Evolutionary conservation across 2,113 vertebrate genomes (phyloP), one percentile per base, ranked within the genome.

Genomic region (Nibea albiflora): DNA sequence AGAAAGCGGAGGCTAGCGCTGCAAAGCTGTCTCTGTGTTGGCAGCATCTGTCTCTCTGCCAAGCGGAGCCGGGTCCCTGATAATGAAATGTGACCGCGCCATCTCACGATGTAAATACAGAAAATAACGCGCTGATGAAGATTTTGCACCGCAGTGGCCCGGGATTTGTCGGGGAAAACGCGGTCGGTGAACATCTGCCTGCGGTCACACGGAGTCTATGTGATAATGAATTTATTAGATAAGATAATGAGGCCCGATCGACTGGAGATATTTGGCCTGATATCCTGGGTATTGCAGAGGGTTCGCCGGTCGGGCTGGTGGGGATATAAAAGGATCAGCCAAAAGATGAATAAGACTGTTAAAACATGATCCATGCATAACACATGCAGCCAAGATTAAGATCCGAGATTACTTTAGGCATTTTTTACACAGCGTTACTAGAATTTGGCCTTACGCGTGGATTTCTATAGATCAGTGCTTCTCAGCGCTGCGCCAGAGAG

Each of bases 61-160:
- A 69, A 84, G 84, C 76, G 28, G 81, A 90, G 84, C 89, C 50
- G 73, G 84, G 73, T 85, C 89, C 81, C 88, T 56, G 78, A 86
- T 92, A 92, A 91, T 92, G 86, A 89, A 89, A 90, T 90, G 85
- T 86, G 92, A 93, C 91, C 92, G 70, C 85, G n/a, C 49, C 64
- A 82, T 90, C 77, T 75, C 76, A 35, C 71, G 70, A 80, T 89
- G 89, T 89, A 92, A 92, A 91, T 79, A 84, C 72, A 62, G 68
- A 84, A 86, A 88, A 90, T 67, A 86, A 84, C 10, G 26, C 58
- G 24, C 73, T 92, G 75, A 93, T 90, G 85, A 88, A 80, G 85
- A 73, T 58, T 88, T 74, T 53, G 16, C 61, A n/a, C 50, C 6
- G 19, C 73, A 44, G 79, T 39, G 72, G 50, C 70, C 70, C 62